Evolutionary conservation across 2,888 invertebrate species (phyloP), one percentile per base, ranked within the genome.

Genomic region (Prenolepis imparis): DNA sequence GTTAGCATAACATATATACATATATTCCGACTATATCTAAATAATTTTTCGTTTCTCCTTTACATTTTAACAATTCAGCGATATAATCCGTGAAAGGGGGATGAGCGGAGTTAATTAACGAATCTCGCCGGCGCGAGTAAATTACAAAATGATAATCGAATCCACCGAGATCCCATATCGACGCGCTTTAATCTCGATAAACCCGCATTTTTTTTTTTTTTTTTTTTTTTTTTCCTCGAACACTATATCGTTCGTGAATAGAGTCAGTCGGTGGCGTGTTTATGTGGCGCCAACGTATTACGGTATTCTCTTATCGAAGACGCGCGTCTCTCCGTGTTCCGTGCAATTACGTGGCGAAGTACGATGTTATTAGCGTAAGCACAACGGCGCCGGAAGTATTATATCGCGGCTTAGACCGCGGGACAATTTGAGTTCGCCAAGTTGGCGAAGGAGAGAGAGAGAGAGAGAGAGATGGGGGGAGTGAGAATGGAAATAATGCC

Each of bases 321-420:
- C 39, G 41, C 52, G 66, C 67, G 32, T 32, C 21, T 48, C 39
- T 48, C 9, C 1, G 18, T 48, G 67, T 67, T 67, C 44, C 21
- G 11, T 32, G 57, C 57, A 78, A 78, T 78, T 78, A 68, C 68
- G 36, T 18, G 68, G 21, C 18, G 57, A 67, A 41, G 32, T 57
- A 59, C 68, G 68, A 68, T n/a, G 48, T 68, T 70, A 77, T 83
- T 74, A 87, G 66, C 72, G 48, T 52, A 52, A 52, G 48, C 48
- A 48, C 48, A 48, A 6, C 48, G 66, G 5, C 48, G 66, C 59
- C 64, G 85, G 85, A 87, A 87, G 83, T 85, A 80, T 75, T 61
- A 59, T 73, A 32, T 67, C 48, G 73, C 32, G 68, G 48, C 57
- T 59, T 82, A 72, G 73, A 59, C 28, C 41, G 36, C 70, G 59